Evolutionary conservation across 2,113 vertebrate genomes (phyloP), one percentile per base, ranked within the genome.

Genomic region (Henicopernis longicauda): DNA sequence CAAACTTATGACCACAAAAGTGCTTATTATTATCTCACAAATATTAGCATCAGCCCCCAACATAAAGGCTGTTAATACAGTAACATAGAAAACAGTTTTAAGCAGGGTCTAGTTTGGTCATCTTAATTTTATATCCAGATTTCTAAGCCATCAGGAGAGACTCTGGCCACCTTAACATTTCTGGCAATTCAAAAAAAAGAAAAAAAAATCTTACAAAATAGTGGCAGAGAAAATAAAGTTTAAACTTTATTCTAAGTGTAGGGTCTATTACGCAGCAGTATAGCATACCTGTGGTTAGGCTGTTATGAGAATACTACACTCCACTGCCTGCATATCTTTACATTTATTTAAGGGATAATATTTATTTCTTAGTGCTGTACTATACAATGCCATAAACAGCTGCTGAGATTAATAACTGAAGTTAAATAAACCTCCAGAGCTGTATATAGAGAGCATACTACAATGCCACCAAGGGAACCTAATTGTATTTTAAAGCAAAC

Each of bases 321-420:
- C 29, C 42, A 49, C 34, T 86, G 54, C 62, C 50, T 90, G 83
- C 69, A 85, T 87, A 86, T 76, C 83, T 87, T 93, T 63, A 61
- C 40, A 72, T 72, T 96, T 97, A 92, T 92, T 95, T 92, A 95
- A 96, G 31, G 31, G 44, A 93, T 91, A 89, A 93, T 59, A 69
- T 95, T 81, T 93, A 52, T 87, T 96, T 96, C 91, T 89, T 92
- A 65, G 1, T 4, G 47, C 65, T 95, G 27, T 65, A 50, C 31
- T 87, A 70, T 84, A 88, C 47, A 84, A 85, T 72, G 34, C 31
- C 71, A 86, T 89, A 93, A 95, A 84, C 67, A 93, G 92, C 69
- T 95, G 72, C 69, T 62, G 83, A 89, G 83, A 95, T 95, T 63
- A 95, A 76, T 84, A 89, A 94, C 72, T 44, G 21, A 86, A 92